phyloP scores from a whole-genome alignment of 2,113 vertebrate genomes.

The Sturnus vulgaris region DNA sequence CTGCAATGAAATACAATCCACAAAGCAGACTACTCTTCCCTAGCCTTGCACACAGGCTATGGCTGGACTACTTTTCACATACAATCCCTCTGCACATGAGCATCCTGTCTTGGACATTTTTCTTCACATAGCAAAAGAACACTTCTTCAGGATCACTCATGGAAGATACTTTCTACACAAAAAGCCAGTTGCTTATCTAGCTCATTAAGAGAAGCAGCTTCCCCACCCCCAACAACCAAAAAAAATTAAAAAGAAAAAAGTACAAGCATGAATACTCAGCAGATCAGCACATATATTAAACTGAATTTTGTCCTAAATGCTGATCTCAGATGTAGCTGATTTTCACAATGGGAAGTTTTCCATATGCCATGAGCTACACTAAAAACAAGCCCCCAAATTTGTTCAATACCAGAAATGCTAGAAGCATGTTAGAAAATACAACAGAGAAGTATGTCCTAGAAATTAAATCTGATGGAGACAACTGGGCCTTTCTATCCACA shows the following conservation, averaged over 20 bases:
- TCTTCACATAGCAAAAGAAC: background rate
- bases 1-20: background rate
- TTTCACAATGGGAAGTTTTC: background rate
- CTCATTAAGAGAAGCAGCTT: background rate
- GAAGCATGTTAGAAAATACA: background rate
- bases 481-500: background rate
- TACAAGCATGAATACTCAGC: background rate
- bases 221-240: background rate
- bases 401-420: background rate
- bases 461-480: background rate
- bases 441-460: background rate
- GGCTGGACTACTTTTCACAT: background rate
- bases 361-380: background rate
- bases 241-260: too few species aligned
- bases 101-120: background rate
- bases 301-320: background rate
- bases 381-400: background rate
- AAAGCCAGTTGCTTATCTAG: background rate
- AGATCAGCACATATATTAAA: background rate
- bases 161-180: background rate
- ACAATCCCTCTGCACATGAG: background rate
- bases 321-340: background rate
- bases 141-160: background rate
- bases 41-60: background rate
- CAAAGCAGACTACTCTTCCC: background rate